Conservation (phyloP, 2,113 vertebrate genomes). For the Psettodes erumei region DNA sequence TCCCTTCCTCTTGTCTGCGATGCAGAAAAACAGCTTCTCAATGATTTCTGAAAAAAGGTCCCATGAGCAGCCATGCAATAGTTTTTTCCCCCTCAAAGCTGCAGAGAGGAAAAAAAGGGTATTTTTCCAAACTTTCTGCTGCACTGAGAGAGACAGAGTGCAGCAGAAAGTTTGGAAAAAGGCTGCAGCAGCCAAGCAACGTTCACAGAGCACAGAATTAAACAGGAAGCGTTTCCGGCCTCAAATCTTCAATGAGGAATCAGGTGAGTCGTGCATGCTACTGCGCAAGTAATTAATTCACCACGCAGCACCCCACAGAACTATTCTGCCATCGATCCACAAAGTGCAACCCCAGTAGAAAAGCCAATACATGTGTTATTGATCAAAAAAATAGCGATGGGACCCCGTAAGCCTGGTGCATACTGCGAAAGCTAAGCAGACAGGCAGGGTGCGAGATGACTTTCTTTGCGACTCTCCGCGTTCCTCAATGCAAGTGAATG, state of each 20-base stretch:
- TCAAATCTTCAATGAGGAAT: constrained; percentile 29
- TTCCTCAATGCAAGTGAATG: constrained; percentile 10
- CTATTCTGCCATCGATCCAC: constrained; percentile 57
- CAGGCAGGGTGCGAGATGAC: constrained; percentile 14
- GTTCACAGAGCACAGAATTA: constrained; percentile 31
- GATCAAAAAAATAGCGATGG: constrained; percentile 51
- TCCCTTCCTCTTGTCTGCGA: constrained; percentile 45
- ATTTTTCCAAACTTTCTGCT: constrained; percentile 41
- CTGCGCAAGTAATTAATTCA: constrained; percentile 56
- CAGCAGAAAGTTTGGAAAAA: constrained; percentile 28
- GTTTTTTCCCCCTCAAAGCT: constrained; percentile 19
- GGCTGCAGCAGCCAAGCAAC: not conserved
- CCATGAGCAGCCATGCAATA: constrained; percentile 21
- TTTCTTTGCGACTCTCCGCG: constrained; percentile 7
- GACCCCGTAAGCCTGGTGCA: constrained; percentile 13
- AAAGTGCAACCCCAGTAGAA: constrained; percentile 51
- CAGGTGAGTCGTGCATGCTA: constrained; percentile 25
- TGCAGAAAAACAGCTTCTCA: constrained; percentile 44
- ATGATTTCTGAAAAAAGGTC: constrained; percentile 35
- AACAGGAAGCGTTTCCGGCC: constrained; percentile 54
- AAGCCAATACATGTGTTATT: constrained; percentile 67
- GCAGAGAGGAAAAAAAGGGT: constrained; percentile 18
- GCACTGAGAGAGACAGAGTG: too few relatives aligned
- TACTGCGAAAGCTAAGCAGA: constrained; percentile 28
- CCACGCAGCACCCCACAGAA: constrained; percentile 29